A percentile compares a stretch with the other conserved stretches of the same genome.
Evolutionary conservation across 2,797 vertebrate genomes (phyloP).

Genomic region (Mico argentatus): DNA sequence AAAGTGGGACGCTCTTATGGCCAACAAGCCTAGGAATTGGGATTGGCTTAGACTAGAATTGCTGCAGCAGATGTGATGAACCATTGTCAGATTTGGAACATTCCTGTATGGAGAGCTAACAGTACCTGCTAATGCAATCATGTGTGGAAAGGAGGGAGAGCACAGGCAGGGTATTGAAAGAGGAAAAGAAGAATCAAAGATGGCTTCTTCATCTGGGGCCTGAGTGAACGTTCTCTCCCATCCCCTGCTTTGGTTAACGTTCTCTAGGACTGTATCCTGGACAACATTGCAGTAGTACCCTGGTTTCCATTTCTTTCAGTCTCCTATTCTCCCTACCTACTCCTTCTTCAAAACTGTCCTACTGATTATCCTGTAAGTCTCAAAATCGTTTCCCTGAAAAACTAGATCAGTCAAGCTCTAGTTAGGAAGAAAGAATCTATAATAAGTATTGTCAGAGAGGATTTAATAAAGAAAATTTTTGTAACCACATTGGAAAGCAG

Average conservation of each 20-base stretch:
- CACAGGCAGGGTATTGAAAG: not conserved
- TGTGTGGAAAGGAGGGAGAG: not conserved
- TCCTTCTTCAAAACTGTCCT: not conserved
- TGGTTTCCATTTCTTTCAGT: not conserved
- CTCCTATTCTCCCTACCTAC: not conserved
- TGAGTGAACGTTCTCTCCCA: not conserved
- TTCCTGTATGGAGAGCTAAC: not conserved
- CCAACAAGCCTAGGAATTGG: not conserved
- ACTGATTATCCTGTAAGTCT: not conserved
- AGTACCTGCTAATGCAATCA: not conserved
- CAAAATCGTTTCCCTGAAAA: not conserved
- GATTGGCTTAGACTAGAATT: not conserved
- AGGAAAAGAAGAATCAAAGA: not conserved
- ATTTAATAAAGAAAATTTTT: not conserved
- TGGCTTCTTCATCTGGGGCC: not conserved
- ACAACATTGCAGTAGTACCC: not conserved
- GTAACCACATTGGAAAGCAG: not conserved
- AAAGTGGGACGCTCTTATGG: not conserved
- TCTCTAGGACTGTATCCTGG: not conserved
- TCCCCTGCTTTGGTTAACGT: not conserved
- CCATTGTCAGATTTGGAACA: not conserved
- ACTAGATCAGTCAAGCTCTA: not conserved
- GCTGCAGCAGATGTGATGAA: not conserved
- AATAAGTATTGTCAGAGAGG: not conserved
- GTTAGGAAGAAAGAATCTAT: not conserved